Evolutionary conservation across 2,888 invertebrate genomes (phyloP), one percentile per base, ranked within the genome.

Genomic region (Zele albiditarsus): DNA sequence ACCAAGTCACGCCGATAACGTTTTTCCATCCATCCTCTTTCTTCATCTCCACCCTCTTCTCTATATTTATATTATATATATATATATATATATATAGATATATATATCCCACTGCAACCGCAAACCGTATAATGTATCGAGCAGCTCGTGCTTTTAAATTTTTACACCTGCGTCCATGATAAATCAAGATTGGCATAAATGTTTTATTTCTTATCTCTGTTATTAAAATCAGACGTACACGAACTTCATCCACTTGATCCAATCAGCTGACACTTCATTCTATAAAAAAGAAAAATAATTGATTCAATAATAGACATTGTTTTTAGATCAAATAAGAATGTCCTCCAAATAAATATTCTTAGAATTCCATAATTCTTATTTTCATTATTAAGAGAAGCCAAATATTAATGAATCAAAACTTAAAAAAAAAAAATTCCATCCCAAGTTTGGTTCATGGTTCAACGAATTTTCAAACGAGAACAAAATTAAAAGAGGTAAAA

Each of bases 1-100:
- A 68, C 68, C 72, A 76, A 53, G 75, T 76, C 75, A 76, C 75
- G 75, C 72, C 72, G 75, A 76, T 76, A 75, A 75, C 49, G 69
- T 75, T 75, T 72, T 49, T 58, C 62, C 67, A 53, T 53, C 20
- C 53, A 53, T 53, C 8, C 53, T 53, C 53, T 20, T 53, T 20
- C n/a, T n/a, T 53, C 53, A 53, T 53, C 53, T 53, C 53, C 53
- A 53, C 53, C 63, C 38, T 23, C 57, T 38, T 63, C 23, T 46
- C 27, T n/a, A 42, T 46, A 57, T 70, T n/a, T 38, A 42, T 46
- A 38, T n/a, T 67, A 12, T 16, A 38, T 25, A 20, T 38, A 14
- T 31, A 23, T 65, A 63, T 14, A n/a, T 27, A 62, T 12, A n/a
- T 28, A 62, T n/a, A 62, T 31, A 42, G 6, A 42, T 14, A 42